Base-by-base conservation (phyloP, 2,888 invertebrate species). In the Blastobasis adustella region DNA sequence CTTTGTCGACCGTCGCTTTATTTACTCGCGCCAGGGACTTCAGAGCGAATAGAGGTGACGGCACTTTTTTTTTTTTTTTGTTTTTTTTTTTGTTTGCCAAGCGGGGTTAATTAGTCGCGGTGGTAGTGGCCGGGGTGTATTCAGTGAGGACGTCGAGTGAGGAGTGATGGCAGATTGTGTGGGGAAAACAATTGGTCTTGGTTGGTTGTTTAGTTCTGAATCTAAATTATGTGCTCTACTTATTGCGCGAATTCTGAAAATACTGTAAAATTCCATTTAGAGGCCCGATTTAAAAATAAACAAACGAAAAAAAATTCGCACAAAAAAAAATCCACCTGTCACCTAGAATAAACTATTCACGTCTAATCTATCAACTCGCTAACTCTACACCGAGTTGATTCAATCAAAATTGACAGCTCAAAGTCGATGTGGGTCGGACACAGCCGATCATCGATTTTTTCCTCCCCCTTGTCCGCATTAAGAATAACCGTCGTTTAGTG, bases 1-100 rank as follows among this genome's bases (percentile, higher is more conserved):
- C 87, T 87, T 86, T 86, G 86, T 86, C 82, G 80, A 73, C 76
- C 82, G 79, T 67, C 80, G 85, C 80, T 85, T 85, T 86, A 85
- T 87, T 86, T 83, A 81, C 79, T 78, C 76, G 61, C 61, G 66
- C 68, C 76, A 69, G 61, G 54, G 63, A 58, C 78, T 73, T 77
- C 68, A 73, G 68, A 65, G 68, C 64, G 70, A 65, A 71, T 81
- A 86, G 85, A 85, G 73, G 78, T 76, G 85, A 76, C 85, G 72
- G 70, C 71, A 60, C 64, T 60, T n/a, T n/a, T n/a, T n/a, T 23
- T 3, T 23, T 23, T 23, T 23, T 23, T 23, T 23, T 23, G 3
- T 23, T 1, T 23, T 23, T 23, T 23, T 23, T 23, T 23, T 23
- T 67, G 69, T 73, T 67, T 69, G 67, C 65, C 7, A 6, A 6